phyloP scores from a whole-genome alignment of 2,888 invertebrate species.

The Dasypolia templi region DNA sequence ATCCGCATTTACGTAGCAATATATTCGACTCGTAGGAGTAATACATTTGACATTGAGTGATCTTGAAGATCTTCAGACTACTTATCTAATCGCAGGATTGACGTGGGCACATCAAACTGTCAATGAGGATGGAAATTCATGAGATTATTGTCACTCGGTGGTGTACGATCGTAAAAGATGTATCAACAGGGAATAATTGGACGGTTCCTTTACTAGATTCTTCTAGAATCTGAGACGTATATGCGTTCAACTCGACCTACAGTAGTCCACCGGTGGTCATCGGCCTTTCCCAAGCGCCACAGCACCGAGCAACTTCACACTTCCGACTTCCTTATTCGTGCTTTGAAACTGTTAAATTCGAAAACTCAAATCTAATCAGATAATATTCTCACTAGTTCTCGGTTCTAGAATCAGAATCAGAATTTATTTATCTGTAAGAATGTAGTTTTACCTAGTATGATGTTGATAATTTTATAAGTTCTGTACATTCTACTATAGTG shows the following conservation, averaged over 20 bases:
- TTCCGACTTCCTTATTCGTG: neutral
- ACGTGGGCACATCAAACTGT: slow-evolving; percentile 44
- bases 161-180: slow-evolving; percentile 2
- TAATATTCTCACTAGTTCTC: neutral
- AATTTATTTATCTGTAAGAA: too few species aligned
- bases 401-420: too few species aligned
- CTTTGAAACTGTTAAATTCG: neutral
- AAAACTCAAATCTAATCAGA: neutral
- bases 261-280: neutral
- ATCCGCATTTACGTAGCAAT: slow-evolving; percentile 58
- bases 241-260: neutral
- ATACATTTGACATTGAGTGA: slow-evolving; percentile 64
- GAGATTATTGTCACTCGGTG: slow-evolving; percentile 54
- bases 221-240: neutral
- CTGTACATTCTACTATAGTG: too few species aligned
- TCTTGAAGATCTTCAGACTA: slow-evolving; percentile 46
- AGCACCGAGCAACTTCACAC: too few species aligned
- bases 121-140: slow-evolving; percentile 51
- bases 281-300: neutral
- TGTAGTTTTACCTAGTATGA: too few species aligned
- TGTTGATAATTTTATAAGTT: too few species aligned
- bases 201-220: neutral
- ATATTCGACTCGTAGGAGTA: slow-evolving; percentile 55
- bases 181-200: neutral
- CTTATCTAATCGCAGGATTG: slow-evolving; percentile 56